Evolutionary conservation across 2,888 invertebrate species (phyloP).

Genomic region (Callyntrura sp.): DNA sequence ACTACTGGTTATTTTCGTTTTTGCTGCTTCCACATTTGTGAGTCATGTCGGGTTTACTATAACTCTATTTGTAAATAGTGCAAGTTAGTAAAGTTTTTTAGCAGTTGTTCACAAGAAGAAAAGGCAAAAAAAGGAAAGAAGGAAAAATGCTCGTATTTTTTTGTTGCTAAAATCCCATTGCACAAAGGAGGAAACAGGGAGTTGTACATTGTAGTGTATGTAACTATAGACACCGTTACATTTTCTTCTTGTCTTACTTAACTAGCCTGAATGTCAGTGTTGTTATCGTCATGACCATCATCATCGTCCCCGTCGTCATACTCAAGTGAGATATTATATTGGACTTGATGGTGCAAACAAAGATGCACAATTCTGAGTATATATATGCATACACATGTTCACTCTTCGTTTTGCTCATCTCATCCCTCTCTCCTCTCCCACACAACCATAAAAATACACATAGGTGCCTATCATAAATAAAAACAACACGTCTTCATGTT

Average conservation of each 20-base stretch:
- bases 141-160: slow-evolving; percentile 23
- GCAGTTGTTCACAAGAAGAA: slow-evolving; percentile 2
- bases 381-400: not conserved
- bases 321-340: slow-evolving; percentile 6
- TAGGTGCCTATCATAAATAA: too few relatives aligned
- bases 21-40: slow-evolving; percentile 37
- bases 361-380: not conserved
- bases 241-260: slow-evolving; percentile 20
- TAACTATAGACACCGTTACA: not conserved
- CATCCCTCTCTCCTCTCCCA: slow-evolving; percentile 1
- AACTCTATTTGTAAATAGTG: slow-evolving; percentile 52
- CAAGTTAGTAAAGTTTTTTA: slow-evolving; percentile 39
- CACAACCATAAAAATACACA: not conserved
- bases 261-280: slow-evolving; percentile 37
- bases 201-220: not conserved
- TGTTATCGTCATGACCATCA: not conserved
- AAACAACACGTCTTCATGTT: too few relatives aligned
- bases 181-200: not conserved
- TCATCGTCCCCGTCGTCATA: not conserved
- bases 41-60: slow-evolving; percentile 51
- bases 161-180: slow-evolving; percentile 37
- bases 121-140: not conserved
- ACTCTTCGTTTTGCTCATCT: not conserved
- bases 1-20: not conserved
- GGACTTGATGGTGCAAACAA: not conserved